These are phyloP conservation scores for Leptothorax acervorum DNA, from an alignment of 2,888 invertebrate species.

Conservation along the genomic window DNA sequence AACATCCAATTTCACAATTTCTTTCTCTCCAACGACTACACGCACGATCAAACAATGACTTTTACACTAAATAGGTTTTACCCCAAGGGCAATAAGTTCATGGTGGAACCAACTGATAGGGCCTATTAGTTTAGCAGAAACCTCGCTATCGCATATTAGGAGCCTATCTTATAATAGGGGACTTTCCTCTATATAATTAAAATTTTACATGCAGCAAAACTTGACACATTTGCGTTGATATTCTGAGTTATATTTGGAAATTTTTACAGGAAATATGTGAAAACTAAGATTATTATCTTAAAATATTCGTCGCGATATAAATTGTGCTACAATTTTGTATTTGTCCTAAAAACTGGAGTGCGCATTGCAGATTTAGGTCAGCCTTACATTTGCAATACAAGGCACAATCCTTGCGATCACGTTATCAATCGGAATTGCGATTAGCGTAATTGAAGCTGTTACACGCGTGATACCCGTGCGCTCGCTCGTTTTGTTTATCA, in stretches of 20 bases:
- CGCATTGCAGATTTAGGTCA: neutral
- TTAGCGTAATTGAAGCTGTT: slow-evolving; percentile 36
- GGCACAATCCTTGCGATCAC: neutral
- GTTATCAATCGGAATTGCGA: neutral
- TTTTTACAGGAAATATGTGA: neutral
- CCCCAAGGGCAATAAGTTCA: no score
- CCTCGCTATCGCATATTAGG: no score
- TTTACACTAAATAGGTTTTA: no score
- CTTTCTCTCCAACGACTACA: no score
- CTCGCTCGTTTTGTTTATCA: slow-evolving; percentile 52
- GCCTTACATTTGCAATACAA: neutral
- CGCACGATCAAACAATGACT: no score
- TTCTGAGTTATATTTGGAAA: neutral
- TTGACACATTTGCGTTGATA: neutral
- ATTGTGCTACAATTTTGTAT: neutral
- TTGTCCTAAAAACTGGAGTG: neutral
- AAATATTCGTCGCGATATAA: neutral
- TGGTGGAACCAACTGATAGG: no score
- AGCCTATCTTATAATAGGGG: no score
- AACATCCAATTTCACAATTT: no score
- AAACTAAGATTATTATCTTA: neutral
- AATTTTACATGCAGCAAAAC: neutral
- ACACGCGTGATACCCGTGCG: neutral
- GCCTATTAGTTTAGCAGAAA: no score
- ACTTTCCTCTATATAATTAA: neutral